Evolutionary conservation across 2,888 invertebrate genomes (phyloP), one percentile per base, ranked within the genome.

Genomic region (Ametastegia equiseti): DNA sequence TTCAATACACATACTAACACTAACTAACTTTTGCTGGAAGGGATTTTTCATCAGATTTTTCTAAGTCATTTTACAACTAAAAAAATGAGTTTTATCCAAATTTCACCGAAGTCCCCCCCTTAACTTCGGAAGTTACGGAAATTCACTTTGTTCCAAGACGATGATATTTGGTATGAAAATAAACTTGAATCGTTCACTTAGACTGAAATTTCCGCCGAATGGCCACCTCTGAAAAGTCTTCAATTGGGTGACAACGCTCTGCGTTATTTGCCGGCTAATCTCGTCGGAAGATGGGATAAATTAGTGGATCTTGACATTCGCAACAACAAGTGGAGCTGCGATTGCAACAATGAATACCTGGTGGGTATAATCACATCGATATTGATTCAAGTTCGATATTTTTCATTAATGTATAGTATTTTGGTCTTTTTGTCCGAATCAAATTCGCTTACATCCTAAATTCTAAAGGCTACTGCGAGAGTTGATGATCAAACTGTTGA

Each of bases 291-390:
- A 79, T 97, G 97, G 97, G 95, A 96, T 86, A 91, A 93, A 39
- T 89, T 97, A 19, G 92, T 93, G 39, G 92, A 93, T 75, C 89
- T 97, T 75, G 95, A 96, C 84, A 93, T 97, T 9, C 93, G 94
- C 47, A 93, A 94, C 86, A 97, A 97, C 89, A 95, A 96, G 0
- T 97, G 94, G 95, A 92, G 94, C 36, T 97, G 97, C 88, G 96
- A 97, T 89, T 96, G 96, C 87, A 93, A 95, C 82, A 97, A 97
- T 82, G 95, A 96, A 87, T 96, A 96, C 94, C 93, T 97, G 92
- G 94, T 97, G 19, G 77, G 81, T 60, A 23, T 30, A 27, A 50
- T 23, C 15, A 67, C 19, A 30, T 47, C 19, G 33, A n/a, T 67
- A 60, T 42, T 19, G 15, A 23, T 33, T 7, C 36, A 69, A 42